Base-by-base conservation (phyloP, 2,888 invertebrate species). In the Platynereis dumerilii region DNA sequence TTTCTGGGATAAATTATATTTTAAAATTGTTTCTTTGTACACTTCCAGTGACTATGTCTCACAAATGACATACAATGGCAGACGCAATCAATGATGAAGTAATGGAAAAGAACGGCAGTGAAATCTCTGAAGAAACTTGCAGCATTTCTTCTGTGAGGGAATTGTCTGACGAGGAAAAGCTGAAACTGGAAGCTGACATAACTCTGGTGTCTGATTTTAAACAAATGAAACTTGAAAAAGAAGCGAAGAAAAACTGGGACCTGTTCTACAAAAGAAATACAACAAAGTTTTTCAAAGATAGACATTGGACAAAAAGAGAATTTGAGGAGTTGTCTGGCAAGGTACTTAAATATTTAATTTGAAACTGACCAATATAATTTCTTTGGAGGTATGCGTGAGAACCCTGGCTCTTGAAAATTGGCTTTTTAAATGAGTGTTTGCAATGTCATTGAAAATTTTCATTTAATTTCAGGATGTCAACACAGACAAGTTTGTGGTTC, bases 291-390 rank as follows among this genome's bases (percentile, higher is more conserved):
- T 98, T 96, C 80, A 93, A 93, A 84, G 95, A 97, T 84, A 88
- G 97, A 20, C 94, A 95, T 81, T 98, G 99, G 99, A 97, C 96
- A 0, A 92, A 91, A 68, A 87, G 94, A 78, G 99, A 99, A 86
- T 96, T 99, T 86, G 86, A 90, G 74, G 94, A 94, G 80, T 86
- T 96, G 20, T 85, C 90, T 65, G 85, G 86, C 64, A 86, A 60
- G 61, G 66, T 63, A 45, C 24, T 20, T 22, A 45, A 10, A 42
- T 42, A 42, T 42, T 12, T 42, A n/a, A n/a, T n/a, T n/a, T n/a
- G n/a, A n/a, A n/a, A n/a, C n/a, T n/a, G n/a, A n/a, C n/a, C n/a
- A n/a, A n/a, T n/a, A n/a, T n/a, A n/a, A 22, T 52, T 10, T 52
- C 3, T 52, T 10, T 52, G 24, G 5, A 52, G 52, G 52, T 17